These are phyloP conservation scores for Salarias fasciatus DNA, from an alignment of 2,797 vertebrate species.

Conservation along the genomic window DNA sequence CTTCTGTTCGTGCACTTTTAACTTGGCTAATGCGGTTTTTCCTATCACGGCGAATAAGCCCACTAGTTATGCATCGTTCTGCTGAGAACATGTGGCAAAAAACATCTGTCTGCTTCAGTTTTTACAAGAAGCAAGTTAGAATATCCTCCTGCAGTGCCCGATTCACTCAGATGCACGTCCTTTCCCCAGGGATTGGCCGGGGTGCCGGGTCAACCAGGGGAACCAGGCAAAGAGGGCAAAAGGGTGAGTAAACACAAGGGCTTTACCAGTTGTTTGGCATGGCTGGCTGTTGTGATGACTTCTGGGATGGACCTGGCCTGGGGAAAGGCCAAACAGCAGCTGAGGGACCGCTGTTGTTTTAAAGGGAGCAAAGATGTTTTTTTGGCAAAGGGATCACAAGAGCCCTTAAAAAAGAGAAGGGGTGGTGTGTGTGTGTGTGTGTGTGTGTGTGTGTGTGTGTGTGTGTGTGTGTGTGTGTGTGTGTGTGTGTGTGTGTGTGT, in stretches of 20 bases:
- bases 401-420: slow-evolving; percentile 51
- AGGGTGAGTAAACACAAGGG: slow-evolving; percentile 91
- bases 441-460: too few relatives aligned
- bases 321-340: slow-evolving; percentile 75
- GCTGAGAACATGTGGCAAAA: slow-evolving; percentile 48
- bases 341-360: slow-evolving; percentile 68
- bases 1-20: slow-evolving; percentile 36
- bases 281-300: slow-evolving; percentile 26
- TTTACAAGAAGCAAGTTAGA: slow-evolving; percentile 30
- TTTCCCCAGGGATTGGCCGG: slow-evolving; percentile 84
- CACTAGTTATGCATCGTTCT: slow-evolving; percentile 34
- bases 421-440: neutral
- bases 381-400: slow-evolving; percentile 33
- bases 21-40: slow-evolving; percentile 32
- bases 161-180: slow-evolving; percentile 44
- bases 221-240: slow-evolving; percentile 94
- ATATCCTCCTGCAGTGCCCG: slow-evolving; percentile 26
- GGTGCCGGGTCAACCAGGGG: slow-evolving; percentile 86
- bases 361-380: slow-evolving; percentile 43
- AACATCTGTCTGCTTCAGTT: slow-evolving; percentile 55
- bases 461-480: too few relatives aligned
- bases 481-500: too few relatives aligned
- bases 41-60: slow-evolving; percentile 32
- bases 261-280: slow-evolving; percentile 64
- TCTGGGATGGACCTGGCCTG: slow-evolving; percentile 53